Base-by-base conservation (phyloP, 2,113 vertebrate genomes). In the Zingel zingel region DNA sequence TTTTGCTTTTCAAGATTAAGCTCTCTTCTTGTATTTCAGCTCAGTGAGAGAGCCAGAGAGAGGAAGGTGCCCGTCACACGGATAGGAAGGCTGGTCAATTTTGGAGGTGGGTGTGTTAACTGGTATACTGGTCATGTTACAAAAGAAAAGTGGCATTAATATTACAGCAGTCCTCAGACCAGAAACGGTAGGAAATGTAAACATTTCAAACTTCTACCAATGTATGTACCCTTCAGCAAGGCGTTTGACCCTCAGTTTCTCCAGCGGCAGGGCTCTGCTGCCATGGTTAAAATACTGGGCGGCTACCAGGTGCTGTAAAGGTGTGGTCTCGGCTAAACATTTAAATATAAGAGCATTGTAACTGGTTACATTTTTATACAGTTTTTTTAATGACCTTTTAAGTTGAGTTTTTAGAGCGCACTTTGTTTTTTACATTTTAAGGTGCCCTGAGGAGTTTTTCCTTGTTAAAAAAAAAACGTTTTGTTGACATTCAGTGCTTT, bases 41-140 rank as follows among this genome's bases (percentile, higher is more conserved):
- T 99, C 67, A 97, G 97, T 8, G 97, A 99, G 72, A 93, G 91
- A 43, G 94, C 98, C 15, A 95, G 97, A 67, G 97, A 98, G 86
- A 95, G 96, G 85, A 98, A 96, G 90, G 97, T 98, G 83, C 98
- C 97, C 0, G 96, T 97, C 65, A 98, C 98, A 0, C 90, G 97
- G 82, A 94, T 98, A 0, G 97, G 97, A 74, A 92, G 98, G 27
- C 95, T 99, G 2, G 95, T 96, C 50, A 98, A 96, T 82, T 99
- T 99, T 1, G 98, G 98, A 95, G 97, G 98, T 97, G 81, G 88
- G 81, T 76, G 50, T 39, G 13, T 67, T 77, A 59, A 6, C 11
- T 11, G 18, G 0, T 19, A 8, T 47, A 3, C 50, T 18, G 18
- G 21, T 70, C 16, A 19, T 11, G 30, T 39, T 79, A 43, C 25